Conservation (phyloP, 2,888 invertebrate genomes). For the Xestia rhomboidea region DNA sequence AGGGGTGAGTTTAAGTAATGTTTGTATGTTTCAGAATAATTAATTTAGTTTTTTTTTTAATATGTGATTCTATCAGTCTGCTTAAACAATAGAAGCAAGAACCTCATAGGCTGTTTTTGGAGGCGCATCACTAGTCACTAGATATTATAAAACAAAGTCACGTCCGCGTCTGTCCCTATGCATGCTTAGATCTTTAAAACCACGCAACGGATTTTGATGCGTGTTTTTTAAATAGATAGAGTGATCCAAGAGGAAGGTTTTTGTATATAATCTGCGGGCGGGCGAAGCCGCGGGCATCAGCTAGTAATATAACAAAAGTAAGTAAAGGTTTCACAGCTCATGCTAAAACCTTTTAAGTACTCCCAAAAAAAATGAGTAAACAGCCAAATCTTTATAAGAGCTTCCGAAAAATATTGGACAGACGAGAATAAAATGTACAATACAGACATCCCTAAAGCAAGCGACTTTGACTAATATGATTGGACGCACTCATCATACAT, state of each 20-base stretch:
- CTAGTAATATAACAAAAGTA: background rate
- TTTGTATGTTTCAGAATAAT: background rate
- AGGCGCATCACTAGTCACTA: too few relatives aligned
- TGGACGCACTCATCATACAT: slow-evolving; percentile 63
- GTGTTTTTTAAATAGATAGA: too few relatives aligned
- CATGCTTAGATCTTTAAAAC: too few relatives aligned
- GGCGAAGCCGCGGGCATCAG: too few relatives aligned
- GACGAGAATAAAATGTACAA: background rate
- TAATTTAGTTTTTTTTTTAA: background rate
- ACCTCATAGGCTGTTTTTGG: background rate
- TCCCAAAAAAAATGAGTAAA: background rate
- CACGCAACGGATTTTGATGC: too few relatives aligned
- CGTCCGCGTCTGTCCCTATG: too few relatives aligned
- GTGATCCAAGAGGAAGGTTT: too few relatives aligned
- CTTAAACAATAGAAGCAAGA: background rate
- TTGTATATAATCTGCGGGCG: too few relatives aligned
- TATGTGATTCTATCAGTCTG: background rate
- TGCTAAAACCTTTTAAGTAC: background rate
- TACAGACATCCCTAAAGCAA: slow-evolving; percentile 38
- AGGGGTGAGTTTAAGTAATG: background rate
- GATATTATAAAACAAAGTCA: too few relatives aligned
- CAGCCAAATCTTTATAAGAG: background rate
- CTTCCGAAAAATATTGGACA: background rate
- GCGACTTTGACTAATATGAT: slow-evolving; percentile 60
- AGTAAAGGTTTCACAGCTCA: background rate